phyloP scores from a whole-genome alignment of 1,140 invertebrate species.

The Scaptomyza hsui region DNA sequence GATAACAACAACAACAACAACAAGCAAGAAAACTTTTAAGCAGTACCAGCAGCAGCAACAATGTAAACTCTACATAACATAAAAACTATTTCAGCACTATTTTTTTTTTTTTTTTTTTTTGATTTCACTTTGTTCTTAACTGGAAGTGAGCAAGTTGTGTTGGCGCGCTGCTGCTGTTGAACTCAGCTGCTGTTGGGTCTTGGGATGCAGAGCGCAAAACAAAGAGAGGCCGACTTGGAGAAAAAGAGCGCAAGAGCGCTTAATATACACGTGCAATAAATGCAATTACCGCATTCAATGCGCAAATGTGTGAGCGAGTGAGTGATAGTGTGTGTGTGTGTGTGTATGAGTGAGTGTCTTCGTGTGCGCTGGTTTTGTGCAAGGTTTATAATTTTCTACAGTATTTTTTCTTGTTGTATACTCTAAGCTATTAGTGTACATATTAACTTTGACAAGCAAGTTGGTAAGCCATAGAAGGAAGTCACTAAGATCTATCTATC shows the following conservation, averaged over 20 bases:
- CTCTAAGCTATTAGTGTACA: constrained; percentile 11
- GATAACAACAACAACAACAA: constrained; percentile 7
- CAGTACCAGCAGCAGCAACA: constrained; percentile 9
- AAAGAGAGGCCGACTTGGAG: constrained; percentile 12
- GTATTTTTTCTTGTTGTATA: constrained; percentile 32
- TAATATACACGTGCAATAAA: constrained; percentile 73
- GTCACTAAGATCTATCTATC: constrained; percentile 37
- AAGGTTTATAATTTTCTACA: constrained; percentile 67
- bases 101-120: not conserved
- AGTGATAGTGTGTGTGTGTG: constrained; percentile 8
- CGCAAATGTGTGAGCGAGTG: constrained; percentile 17
- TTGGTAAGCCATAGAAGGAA: constrained; percentile 26
- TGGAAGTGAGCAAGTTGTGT: not conserved
- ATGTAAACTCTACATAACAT: constrained; percentile 19
- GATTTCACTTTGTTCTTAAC: constrained; percentile 20
- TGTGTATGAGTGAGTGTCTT: not conserved
- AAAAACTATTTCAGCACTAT: constrained; percentile 5
- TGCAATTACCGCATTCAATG: constrained; percentile 72
- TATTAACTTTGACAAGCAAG: constrained; percentile 29
- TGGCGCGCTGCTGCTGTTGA: not conserved
- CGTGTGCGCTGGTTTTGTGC: constrained; percentile 38
- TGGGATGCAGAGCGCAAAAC: not conserved
- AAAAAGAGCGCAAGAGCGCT: constrained; percentile 21
- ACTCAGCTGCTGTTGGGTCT: not conserved
- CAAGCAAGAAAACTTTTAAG: too few relatives aligned